A percentile compares a stretch with the other conserved stretches of the same genome.
These are phyloP conservation scores for Triplophysa rosa DNA, from an alignment of 2,113 vertebrate genomes.

Conservation along the genomic window DNA sequence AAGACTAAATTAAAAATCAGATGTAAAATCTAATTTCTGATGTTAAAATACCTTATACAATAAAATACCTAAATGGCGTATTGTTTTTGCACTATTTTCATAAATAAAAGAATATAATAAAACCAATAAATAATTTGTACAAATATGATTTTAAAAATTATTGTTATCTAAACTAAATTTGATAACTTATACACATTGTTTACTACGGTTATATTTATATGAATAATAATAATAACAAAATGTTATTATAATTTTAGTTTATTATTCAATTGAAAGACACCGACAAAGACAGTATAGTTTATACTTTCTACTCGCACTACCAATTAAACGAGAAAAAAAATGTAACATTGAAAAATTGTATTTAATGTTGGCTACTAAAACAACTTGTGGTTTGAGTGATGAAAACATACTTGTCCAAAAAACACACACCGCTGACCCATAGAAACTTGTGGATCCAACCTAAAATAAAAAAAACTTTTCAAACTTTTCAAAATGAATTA, in stretches of 20 bases:
- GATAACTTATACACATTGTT: too few relatives aligned
- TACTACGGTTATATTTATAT: not conserved
- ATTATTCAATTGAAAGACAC: not conserved
- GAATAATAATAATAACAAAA: not conserved
- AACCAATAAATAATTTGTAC: too few relatives aligned
- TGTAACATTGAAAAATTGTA: not conserved
- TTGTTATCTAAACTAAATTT: too few relatives aligned
- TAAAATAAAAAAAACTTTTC: constrained; percentile 1
- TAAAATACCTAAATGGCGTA: not conserved
- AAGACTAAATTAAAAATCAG: not conserved
- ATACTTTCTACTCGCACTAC: not conserved
- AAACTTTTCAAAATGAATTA: constrained; percentile 27
- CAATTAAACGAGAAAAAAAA: constrained; percentile 4
- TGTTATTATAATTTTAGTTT: not conserved
- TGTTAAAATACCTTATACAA: not conserved
- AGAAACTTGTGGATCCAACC: not conserved
- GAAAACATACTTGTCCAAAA: constrained; percentile 37
- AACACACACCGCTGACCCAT: constrained; percentile 26
- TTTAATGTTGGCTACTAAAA: constrained; percentile 35
- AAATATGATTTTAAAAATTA: too few relatives aligned
- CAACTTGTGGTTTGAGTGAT: constrained; percentile 41
- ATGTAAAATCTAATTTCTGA: not conserved
- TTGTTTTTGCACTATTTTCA: not conserved
- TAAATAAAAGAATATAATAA: not conserved
- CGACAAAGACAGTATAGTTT: too few relatives aligned